Base-by-base conservation (phyloP, 2,113 vertebrate genomes). In the Rhynchomys soricoides region DNA sequence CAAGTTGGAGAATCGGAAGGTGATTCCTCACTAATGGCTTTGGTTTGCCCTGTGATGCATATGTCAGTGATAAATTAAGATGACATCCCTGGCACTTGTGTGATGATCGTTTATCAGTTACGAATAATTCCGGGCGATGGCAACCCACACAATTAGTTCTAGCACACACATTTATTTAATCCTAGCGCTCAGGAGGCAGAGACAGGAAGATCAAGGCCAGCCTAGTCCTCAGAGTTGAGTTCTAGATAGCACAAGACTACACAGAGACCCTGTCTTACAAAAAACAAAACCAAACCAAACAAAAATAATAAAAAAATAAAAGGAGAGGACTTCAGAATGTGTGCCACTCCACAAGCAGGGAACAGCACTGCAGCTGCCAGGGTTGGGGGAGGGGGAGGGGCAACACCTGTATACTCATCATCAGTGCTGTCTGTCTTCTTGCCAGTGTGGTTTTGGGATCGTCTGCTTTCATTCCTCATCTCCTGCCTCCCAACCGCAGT, bases 401-500 rank as follows among this genome's bases (percentile, higher is more conserved):
- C 37, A 0, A 9, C 68, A 95, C 92, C 92, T 95, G 81, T 45
- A 21, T 55, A 17, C 48, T 85, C 45, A 1, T 85, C 45, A 1
- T 62, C 3, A 0, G 93, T 91, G 90, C 62, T 74, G 55, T 93
- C 85, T 94, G n/a, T 93, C 94, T 45, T 93, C 55, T 50, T 52
- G 74, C 92, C 66, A 88, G 77, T 68, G 40, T 43, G 19, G 43
- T 74, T 73, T 68, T 50, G 74, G 73, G 68, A 59, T 93, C 90
- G 93, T 86, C 55, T 21, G 19, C 70, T 89, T 2, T 5, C 19
- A 37, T 96, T 89, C 70, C 52, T 40, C 43, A 74, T 64, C 70
- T 90, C 37, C 43, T 8, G 71, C 66, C n/a, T 50, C 45, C 16
- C 8, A 73, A 1, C 7, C 59, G 43, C 73, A 93, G 12, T 62